A percentile compares a stretch with the other conserved stretches of the same genome.
Conservation (phyloP, 2,113 vertebrate species). For the Paedocypris sp. region DNA sequence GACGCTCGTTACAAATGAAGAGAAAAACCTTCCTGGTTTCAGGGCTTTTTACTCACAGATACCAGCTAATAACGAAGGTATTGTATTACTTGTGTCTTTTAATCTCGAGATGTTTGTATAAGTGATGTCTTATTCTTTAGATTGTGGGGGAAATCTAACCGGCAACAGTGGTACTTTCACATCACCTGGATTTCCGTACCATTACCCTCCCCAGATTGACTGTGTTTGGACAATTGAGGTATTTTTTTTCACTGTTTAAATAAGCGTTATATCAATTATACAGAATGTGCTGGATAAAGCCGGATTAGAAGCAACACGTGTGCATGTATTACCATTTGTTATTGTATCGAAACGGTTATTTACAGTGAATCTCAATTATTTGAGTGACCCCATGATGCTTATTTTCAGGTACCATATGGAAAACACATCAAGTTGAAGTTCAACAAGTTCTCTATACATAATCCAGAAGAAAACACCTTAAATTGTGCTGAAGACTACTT, state of each 20-base stretch:
- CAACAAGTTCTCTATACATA: conserved; percentile 61
- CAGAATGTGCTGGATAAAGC: too few relatives aligned
- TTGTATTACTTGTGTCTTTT: too few relatives aligned
- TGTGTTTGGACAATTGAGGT: conserved; percentile 83
- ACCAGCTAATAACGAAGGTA: conserved; percentile 46
- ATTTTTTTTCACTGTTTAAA: not conserved
- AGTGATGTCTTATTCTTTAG: conserved; percentile 43
- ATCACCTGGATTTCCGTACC: conserved; percentile 74
- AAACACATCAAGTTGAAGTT: conserved; percentile 75
- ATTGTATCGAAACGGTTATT: too few relatives aligned
- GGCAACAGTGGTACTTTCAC: conserved; percentile 60
- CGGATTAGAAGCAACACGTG: too few relatives aligned
- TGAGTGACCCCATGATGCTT: not conserved
- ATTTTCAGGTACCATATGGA: conserved; percentile 59
- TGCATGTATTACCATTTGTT: too few relatives aligned
- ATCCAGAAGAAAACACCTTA: conserved; percentile 42
- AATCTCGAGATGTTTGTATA: not conserved
- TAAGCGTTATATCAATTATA: too few relatives aligned
- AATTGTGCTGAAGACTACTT: conserved; percentile 72
- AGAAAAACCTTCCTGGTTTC: conserved; percentile 77
- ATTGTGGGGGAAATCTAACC: conserved; percentile 64
- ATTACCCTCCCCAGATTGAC: conserved; percentile 68
- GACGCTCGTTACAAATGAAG: conserved; percentile 65
- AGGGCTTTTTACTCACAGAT: conserved; percentile 77
- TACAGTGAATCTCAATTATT: too few relatives aligned